Base-by-base conservation (phyloP, 2,113 vertebrate species). In the Corydoras sp. region DNA sequence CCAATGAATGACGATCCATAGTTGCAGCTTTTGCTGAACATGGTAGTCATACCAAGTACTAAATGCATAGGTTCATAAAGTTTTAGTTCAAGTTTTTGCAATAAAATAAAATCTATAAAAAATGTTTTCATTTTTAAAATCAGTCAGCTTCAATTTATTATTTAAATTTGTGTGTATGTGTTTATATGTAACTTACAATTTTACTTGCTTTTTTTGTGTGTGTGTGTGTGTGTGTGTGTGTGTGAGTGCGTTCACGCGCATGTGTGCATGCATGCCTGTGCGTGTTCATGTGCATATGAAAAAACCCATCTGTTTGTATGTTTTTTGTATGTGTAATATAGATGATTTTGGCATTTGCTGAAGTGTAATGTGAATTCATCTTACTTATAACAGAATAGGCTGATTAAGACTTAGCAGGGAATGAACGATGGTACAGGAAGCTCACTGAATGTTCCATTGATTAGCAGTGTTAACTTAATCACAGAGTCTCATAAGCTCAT, bases 391-490 rank as follows among this genome's bases (percentile, higher is more conserved):
- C 81, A 88, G 85, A 90, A 90, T 88, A 82, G 85, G 86, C 86
- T 86, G 88, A 90, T 90, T 90, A 89, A 86, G 81, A 84, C 80
- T 56, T 50, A 72, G 70, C 62, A 56, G 67, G 70, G 80, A 71
- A 74, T 85, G 85, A 87, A 85, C 85, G 82, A 83, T 84, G 84
- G 85, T 85, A 83, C 87, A 89, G 89, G 88, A 89, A 89, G 84
- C 83, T 81, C 81, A 78, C 83, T 90, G 88, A 90, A 90, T 90
- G 86, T 88, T 86, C 85, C 87, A 88, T 89, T 90, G 89, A 90
- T 89, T 89, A 89, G 86, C 85, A 84, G 81, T 84, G 84, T 88
- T 94, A 90, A 81, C 83, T 86, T 90, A 89, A 88, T 89, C 85
- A 89, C 86, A 87, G 86, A 83, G 81, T 86, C 87, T 88, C 85